Base-by-base conservation (phyloP, 2,113 vertebrate species). In the Aptenodytes patagonicus region DNA sequence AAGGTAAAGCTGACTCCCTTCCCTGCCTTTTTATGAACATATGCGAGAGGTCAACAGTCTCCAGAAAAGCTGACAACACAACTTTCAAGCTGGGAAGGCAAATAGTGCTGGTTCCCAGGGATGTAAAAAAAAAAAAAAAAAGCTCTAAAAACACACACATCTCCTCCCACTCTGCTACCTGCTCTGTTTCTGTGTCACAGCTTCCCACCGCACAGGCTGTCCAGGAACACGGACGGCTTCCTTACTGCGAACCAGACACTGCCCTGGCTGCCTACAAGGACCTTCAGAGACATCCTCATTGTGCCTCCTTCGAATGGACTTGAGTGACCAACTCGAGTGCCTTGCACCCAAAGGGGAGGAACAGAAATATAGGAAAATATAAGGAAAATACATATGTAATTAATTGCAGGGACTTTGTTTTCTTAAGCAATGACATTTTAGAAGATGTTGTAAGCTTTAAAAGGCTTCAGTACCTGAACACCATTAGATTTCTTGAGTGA, bases 221-320 rank as follows among this genome's bases (percentile, higher is more conserved):
- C 73, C 73, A 52, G 57, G 34, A 90, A 60, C 21, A 79, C 0
- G 1, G 29, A 46, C 17, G 12, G 13, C 28, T 61, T 49, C 32
- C 34, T 62, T 36, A 38, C 40, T 46, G 44, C 29, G 58, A 89
- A 62, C 31, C 61, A 70, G 29, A 70, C 28, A 57, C 11, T 3
- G 8, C 9, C 2, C 0, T 0, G 0, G 32, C 51, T 82, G 44
- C 79, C 68, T 25, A 5, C 25, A 34, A 25, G 17, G 17, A 57
- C 25, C 58, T 88, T 57, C 76, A 32, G 49, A 75, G 42, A 34
- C 15, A 42, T 7, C 64, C 15, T 49, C 18, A 3, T 38, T 29
- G 5, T 22, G 40, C 17, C 47, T 66, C 42, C n/a, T 31, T 3
- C 0, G 0, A 78, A 60, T 0, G 2, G 34, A 71, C 36, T 11